Evolutionary conservation across 2,888 invertebrate species (phyloP), one percentile per base, ranked within the genome.

Genomic region (Acronicta psi): DNA sequence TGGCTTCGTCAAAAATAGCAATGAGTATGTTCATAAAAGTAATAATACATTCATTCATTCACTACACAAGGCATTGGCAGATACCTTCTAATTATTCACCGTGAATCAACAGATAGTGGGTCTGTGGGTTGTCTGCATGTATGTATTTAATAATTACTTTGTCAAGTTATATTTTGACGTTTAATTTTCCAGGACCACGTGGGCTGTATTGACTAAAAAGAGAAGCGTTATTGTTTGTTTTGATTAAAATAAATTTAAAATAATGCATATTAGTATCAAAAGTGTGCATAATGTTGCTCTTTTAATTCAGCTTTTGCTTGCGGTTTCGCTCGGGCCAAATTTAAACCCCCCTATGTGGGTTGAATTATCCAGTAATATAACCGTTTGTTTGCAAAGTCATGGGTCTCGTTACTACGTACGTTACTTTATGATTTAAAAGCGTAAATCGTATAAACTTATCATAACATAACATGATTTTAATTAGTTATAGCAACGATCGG

Each of bases 81-180:
- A 53, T 47, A 59, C 44, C 56, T 68, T 63, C 70, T 69, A 70
- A 73, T 70, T 73, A 70, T 56, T 73, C 64, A 69, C 53, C 64
- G 59, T 63, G 70, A 67, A 57, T 69, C 73, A 72, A 67, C 68
- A 72, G 41, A 69, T 54, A 54, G 71, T 72, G 61, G 65, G 65
- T 31, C 51, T 51, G 71, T 72, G 61, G 65, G 65, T 31, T 40
- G 70, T 45, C 63, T 55, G 36, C 49, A 60, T 41, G n/a, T 23
- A 10, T 25, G 53, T 59, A 45, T 53, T 53, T 25, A 61, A 69
- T 63, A 69, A 66, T 66, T 69, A 66, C 50, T 43, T 63, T 66
- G 65, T 56, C 65, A 56, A 65, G 55, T 63, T 43, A 34, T 69
- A 69, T 69, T 63, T 69, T 66, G 64, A 69, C 56, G 50, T 69